Conservation (phyloP, 2,888 invertebrate genomes). For the Scaptomyza caliginosa region DNA sequence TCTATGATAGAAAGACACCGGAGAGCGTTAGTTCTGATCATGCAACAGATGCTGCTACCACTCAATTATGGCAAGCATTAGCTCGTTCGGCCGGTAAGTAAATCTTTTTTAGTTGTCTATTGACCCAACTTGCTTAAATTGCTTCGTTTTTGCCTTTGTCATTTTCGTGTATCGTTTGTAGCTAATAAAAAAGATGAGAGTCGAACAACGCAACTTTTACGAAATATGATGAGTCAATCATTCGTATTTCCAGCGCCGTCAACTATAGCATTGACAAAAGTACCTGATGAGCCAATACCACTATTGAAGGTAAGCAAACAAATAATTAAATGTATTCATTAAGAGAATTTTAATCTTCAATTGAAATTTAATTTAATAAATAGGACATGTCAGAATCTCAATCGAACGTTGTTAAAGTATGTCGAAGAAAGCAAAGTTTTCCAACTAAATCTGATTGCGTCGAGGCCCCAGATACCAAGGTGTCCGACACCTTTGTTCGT, state of each 20-base stretch:
- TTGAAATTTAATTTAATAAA: conserved; percentile 12
- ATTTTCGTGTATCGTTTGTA: conserved; percentile 26
- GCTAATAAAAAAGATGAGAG: conserved; percentile 85
- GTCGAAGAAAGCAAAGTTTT: conserved; percentile 92
- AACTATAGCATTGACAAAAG: conserved; percentile 83
- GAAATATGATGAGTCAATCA: conserved; percentile 91
- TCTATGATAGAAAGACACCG: conserved; percentile 76
- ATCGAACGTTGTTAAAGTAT: conserved; percentile 81
- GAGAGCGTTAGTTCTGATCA: conserved; percentile 83
- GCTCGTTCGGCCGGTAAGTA: conserved; percentile 83
- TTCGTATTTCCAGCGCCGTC: conserved; percentile 87
- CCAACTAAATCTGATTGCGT: conserved; percentile 85
- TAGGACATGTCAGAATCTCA: conserved; percentile 74
- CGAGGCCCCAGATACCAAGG: conserved; percentile 54
- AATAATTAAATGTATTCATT: background rate
- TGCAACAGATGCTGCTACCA: conserved; percentile 83
- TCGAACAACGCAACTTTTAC: conserved; percentile 90
- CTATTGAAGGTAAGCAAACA: conserved; percentile 80
- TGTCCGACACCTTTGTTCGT: conserved; percentile 48
- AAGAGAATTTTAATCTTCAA: background rate
- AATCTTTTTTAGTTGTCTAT: background rate
- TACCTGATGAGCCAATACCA: conserved; percentile 82
- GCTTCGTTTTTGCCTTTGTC: background rate
- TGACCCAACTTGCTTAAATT: background rate
- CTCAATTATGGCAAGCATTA: conserved; percentile 84